These are phyloP conservation scores for Mola mola DNA, from an alignment of 2,113 vertebrate species.

Conservation along the genomic window DNA sequence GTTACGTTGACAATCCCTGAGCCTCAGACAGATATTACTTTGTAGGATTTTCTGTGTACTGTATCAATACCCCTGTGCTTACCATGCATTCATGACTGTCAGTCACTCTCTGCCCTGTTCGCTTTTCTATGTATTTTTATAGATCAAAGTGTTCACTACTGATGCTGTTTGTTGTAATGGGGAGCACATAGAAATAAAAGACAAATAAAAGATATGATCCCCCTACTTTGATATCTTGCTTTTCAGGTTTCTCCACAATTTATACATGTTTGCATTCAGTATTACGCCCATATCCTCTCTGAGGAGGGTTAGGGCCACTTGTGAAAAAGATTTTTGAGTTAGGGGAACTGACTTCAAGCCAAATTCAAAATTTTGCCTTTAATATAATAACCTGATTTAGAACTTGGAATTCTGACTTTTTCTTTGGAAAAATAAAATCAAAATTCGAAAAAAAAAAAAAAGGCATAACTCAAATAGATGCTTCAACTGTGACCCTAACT, in stretches of 20 bases:
- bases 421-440: too few species aligned
- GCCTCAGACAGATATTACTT: slow-evolving; percentile 78
- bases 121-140: slow-evolving; percentile 81
- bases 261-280: too few species aligned
- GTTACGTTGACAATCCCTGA: slow-evolving; percentile 81
- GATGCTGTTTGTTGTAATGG: slow-evolving; percentile 90
- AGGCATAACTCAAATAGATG: too few species aligned
- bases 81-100: slow-evolving; percentile 59
- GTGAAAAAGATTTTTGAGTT: too few species aligned
- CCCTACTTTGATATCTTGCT: slow-evolving; percentile 12
- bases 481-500: too few species aligned
- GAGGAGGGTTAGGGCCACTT: too few species aligned
- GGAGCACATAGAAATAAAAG: slow-evolving; percentile 92
- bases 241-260: neutral
- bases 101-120: slow-evolving; percentile 63
- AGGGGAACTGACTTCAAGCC: too few species aligned
- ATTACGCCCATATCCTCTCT: too few species aligned
- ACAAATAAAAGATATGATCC: slow-evolving; percentile 84
- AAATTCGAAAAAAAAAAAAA: too few species aligned
- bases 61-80: slow-evolving; percentile 51
- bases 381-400: too few species aligned
- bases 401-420: too few species aligned
- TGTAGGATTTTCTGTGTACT: slow-evolving; percentile 64
- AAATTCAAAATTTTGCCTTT: too few species aligned
- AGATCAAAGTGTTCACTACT: slow-evolving; percentile 90